Percentiles rank a stretch among this genome's conserved stretches.
Evolutionary conservation across 53 echinoderm and acorn worm species (phyloP).

Genomic region (Zoroaster sp.): DNA sequence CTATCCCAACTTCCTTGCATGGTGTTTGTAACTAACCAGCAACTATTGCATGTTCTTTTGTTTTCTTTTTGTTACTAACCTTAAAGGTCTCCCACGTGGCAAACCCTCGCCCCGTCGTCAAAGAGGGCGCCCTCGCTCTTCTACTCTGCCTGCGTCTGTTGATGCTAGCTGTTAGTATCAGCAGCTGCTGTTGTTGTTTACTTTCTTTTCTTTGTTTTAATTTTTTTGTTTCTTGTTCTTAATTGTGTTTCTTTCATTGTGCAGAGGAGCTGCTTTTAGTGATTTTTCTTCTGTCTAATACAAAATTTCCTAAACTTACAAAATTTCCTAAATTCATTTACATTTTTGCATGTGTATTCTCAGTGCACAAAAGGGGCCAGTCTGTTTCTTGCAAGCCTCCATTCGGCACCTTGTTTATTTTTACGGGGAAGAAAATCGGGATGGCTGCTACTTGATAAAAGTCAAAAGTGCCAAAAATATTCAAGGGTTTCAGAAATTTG

Average conservation of each 20-base stretch:
- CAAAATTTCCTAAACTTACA: no score
- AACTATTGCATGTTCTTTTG: not conserved
- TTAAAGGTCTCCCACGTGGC: not conserved
- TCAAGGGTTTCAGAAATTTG: no score
- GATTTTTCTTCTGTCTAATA: no score
- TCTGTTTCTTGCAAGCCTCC: no score
- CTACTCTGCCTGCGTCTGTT: slow-evolving; percentile 6
- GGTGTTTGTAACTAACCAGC: not conserved
- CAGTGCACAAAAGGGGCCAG: no score
- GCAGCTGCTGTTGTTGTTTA: slow-evolving; percentile 4
- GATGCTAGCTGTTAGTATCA: slow-evolving; percentile 9
- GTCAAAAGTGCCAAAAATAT: no score
- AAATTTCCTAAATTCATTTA: no score
- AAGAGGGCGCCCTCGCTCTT: slow-evolving; percentile 26
- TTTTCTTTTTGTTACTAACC: slow-evolving; percentile 18
- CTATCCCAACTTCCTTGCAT: not conserved
- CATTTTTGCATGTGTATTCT: not conserved
- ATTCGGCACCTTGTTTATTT: no score
- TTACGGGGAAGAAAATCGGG: no score
- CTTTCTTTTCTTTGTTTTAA: not conserved
- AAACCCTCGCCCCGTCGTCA: not conserved
- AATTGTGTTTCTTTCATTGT: no score
- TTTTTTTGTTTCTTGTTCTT: not conserved
- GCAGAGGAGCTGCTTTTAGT: no score
- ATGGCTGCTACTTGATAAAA: no score